Conservation (phyloP, 2,797 vertebrate genomes). For the Iguana delicatissima region DNA sequence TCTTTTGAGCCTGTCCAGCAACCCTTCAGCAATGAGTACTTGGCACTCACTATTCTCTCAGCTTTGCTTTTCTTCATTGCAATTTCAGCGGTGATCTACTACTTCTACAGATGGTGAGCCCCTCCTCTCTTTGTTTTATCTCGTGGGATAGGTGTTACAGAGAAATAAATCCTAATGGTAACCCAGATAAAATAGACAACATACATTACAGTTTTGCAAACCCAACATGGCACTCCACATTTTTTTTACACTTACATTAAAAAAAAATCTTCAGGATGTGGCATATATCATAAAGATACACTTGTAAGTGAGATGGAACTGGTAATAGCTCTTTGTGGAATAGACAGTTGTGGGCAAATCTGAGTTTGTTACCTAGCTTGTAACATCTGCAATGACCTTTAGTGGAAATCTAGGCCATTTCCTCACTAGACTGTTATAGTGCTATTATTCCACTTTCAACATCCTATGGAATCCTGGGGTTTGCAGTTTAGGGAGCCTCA, state of each 20-base stretch:
- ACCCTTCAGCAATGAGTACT: constrained; percentile 80
- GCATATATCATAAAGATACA: not conserved
- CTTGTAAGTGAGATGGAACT: not conserved
- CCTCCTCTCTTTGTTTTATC: rapidly evolving
- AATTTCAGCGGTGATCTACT: constrained; percentile 68
- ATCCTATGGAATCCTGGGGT: too few species aligned
- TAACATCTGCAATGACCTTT: not conserved
- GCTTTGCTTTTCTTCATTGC: constrained; percentile 70
- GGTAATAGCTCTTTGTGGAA: not conserved
- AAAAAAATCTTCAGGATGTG: not conserved
- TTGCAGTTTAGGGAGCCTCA: too few species aligned
- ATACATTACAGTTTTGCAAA: not conserved
- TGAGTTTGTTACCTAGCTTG: not conserved
- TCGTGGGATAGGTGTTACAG: not conserved
- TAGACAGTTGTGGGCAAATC: not conserved
- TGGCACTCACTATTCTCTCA: constrained; percentile 77
- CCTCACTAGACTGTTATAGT: too few species aligned
- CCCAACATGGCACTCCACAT: not conserved
- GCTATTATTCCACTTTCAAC: too few species aligned
- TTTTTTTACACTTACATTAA: not conserved
- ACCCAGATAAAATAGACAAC: not conserved
- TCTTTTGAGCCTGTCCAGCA: constrained; percentile 67
- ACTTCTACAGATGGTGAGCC: constrained; percentile 80
- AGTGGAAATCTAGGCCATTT: too few species aligned
- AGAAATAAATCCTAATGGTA: not conserved